Evolutionary conservation across 2,113 vertebrate species (phyloP), one percentile per base, ranked within the genome.

Genomic region (Calonectris borealis): DNA sequence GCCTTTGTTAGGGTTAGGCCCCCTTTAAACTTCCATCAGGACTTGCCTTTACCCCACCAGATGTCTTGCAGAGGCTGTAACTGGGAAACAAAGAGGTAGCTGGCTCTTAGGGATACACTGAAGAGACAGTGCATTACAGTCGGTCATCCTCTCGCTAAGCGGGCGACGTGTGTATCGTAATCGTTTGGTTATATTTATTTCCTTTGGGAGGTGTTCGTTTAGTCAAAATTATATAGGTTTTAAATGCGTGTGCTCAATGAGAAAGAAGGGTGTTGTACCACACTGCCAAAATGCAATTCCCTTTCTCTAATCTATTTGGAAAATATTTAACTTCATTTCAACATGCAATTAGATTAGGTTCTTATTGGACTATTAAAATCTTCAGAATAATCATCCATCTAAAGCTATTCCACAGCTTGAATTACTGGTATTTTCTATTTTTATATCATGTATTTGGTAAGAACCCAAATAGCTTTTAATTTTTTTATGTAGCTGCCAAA

Each of bases 381-480:
- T 91, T 86, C 54, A 83, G 86, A 95, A 96, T 96, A 96, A 88
- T 93, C 90, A 97, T 78, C 78, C 76, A 95, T 80, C 82, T 88
- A 94, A 96, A 90, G 58, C 88, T 93, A 91, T 86, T 94, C 88
- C 58, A 71, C 85, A 87, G 44, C 51, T 31, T 90, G 83, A 86
- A 96, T 96, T 96, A 85, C 73, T 95, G 54, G 78, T 92, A 89
- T 54, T 86, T 86, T 96, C 93, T 91, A 85, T 94, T 96, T 95
- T 97, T 94, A 97, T 95, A 94, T 95, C 96, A 96, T 77, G 66
- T 40, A 95, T 86, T 91, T 97, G 66, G 82, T 95, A 97, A 91
- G 36, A 97, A 91, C 76, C 78, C 95, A 97, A 97, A 93, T 36
- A 97, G 86, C 72, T 97, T 96, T 97, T 94, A 96, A 96, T 98